Conservation (phyloP, 2,797 vertebrate genomes). For the Bucorvus abyssinicus region DNA sequence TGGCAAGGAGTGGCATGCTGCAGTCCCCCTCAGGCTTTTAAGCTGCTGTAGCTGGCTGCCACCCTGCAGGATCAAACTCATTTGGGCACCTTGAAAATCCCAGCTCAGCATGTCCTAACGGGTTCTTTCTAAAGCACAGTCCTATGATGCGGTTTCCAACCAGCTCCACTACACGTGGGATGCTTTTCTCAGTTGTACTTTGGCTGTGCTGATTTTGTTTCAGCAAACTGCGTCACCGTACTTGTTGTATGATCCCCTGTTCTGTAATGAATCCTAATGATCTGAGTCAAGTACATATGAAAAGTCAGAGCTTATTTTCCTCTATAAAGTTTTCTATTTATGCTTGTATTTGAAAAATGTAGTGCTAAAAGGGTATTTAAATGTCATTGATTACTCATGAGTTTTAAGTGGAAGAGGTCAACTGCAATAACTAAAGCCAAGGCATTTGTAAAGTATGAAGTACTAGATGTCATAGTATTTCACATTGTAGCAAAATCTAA, state of each 20-base stretch:
- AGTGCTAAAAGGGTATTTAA: neutral
- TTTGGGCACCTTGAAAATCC: neutral
- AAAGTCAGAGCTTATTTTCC: neutral
- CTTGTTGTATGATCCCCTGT: too few relatives aligned
- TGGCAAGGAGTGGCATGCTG: fast-evolving
- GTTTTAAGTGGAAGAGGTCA: neutral
- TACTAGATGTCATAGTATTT: neutral
- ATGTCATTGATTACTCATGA: neutral
- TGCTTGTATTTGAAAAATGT: neutral
- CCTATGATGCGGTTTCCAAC: fast-evolving
- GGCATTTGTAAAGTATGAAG: neutral
- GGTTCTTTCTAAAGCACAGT: neutral
- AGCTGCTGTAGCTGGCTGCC: neutral
- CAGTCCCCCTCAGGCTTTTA: neutral
- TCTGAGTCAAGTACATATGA: neutral
- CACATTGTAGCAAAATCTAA: neutral
- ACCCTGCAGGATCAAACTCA: neutral
- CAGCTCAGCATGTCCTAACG: fast-evolving
- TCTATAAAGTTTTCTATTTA: neutral
- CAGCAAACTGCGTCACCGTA: fast-evolving
- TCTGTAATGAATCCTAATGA: neutral
- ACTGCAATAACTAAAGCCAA: neutral
- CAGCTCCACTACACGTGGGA: neutral
- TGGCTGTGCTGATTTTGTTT: neutral
- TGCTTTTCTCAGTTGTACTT: neutral